These are phyloP conservation scores for Dysmachus trigonus DNA, from an alignment of 2,888 invertebrate species.

Conservation along the genomic window DNA sequence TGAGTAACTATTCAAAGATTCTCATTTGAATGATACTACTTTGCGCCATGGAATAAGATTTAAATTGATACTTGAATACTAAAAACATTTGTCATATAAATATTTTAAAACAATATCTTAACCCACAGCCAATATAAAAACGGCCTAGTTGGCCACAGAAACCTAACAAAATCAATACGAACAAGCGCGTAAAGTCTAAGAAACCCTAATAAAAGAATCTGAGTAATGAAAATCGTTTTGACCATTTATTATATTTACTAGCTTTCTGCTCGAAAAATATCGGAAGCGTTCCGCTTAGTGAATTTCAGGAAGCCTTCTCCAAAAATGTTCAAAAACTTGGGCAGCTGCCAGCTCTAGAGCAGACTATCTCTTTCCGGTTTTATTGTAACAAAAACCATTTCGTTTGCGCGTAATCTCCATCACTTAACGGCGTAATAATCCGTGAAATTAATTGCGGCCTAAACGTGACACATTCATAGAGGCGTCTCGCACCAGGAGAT, in stretches of 20 bases:
- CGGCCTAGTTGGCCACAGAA: too few relatives aligned
- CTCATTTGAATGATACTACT: too few relatives aligned
- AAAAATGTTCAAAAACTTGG: background rate
- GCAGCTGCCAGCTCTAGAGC: background rate
- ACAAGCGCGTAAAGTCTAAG: background rate
- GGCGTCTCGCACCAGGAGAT: background rate
- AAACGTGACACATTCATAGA: background rate
- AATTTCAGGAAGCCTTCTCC: background rate
- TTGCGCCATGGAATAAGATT: too few relatives aligned
- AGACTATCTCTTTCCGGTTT: background rate
- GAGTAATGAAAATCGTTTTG: background rate
- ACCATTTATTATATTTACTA: background rate
- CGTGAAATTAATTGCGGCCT: background rate
- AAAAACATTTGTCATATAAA: too few relatives aligned
- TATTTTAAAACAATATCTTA: too few relatives aligned
- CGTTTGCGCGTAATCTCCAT: background rate
- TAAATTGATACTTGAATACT: too few relatives aligned
- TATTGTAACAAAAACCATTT: background rate
- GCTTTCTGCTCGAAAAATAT: background rate
- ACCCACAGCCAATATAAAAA: background rate
- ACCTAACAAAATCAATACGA: background rate
- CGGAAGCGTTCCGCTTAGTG: background rate
- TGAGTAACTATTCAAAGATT: too few relatives aligned
- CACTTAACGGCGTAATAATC: background rate
- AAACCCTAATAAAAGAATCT: background rate